Percentiles rank a stretch among this genome's conserved stretches.
Conservation (phyloP, 2,113 vertebrate species). For the Eonycteris spelaea region DNA sequence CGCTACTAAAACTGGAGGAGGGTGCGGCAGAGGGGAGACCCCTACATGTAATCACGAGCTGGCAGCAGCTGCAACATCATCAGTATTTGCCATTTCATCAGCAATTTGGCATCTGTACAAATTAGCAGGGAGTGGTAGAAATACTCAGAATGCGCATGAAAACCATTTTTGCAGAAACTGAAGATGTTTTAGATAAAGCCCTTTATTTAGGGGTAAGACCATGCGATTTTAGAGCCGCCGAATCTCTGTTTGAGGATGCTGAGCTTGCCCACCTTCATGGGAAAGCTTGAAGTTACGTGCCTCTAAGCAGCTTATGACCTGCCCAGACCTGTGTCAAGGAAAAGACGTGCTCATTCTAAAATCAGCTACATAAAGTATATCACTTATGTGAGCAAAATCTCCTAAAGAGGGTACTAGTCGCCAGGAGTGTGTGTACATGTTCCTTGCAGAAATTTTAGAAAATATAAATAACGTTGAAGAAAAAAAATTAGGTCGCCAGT, state of each 20-base stretch:
- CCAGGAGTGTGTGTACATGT: background rate
- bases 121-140: background rate
- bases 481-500: background rate
- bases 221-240: background rate
- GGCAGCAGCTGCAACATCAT: background rate
- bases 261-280: background rate
- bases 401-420: background rate
- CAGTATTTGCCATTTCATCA: background rate
- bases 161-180: background rate
- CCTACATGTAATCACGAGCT: background rate
- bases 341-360: background rate
- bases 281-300: fast-evolving
- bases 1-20: background rate
- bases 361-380: no score
- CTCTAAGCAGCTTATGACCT: background rate
- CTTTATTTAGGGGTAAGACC: background rate
- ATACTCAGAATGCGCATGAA: background rate
- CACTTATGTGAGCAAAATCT: background rate
- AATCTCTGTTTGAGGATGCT: no score
- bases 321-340: background rate
- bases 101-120: background rate
- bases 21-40: fast-evolving
- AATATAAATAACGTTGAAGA: background rate
- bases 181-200: background rate
- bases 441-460: background rate